Conservation (phyloP, 2,797 vertebrate genomes). For the Gadopsis bispinosus region DNA sequence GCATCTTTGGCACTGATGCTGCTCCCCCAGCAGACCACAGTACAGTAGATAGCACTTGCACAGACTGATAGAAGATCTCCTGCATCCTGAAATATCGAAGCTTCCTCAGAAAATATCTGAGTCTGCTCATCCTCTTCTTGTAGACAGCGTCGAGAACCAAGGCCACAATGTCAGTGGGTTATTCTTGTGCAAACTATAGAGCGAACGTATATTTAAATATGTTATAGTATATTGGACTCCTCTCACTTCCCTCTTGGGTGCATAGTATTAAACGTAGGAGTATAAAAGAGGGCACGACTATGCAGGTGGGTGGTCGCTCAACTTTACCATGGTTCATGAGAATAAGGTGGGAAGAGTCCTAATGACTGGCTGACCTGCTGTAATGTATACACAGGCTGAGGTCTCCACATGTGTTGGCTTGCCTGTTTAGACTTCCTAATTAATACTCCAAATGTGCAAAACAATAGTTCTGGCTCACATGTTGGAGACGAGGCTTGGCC, state of each 20-base stretch:
- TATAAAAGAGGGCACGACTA: conserved; percentile 48
- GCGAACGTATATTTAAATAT: conserved; percentile 39
- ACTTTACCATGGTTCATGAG: conserved; percentile 48
- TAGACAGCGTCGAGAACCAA: conserved; percentile 5
- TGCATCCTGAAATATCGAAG: too few species aligned
- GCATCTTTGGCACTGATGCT: too few species aligned
- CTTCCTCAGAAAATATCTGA: too few species aligned
- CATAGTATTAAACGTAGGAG: conserved; percentile 43
- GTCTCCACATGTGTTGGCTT: conserved; percentile 67
- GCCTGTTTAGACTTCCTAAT: conserved; percentile 80
- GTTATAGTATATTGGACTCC: conserved; percentile 29
- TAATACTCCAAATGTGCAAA: conserved; percentile 72
- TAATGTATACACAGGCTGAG: conserved; percentile 72
- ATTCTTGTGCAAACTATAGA: conserved; percentile 42
- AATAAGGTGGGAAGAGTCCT: conserved; percentile 59
- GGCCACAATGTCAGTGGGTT: conserved; percentile 34
- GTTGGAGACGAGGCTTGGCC: conserved; percentile 39
- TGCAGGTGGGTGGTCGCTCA: conserved; percentile 74
- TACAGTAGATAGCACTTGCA: too few species aligned
- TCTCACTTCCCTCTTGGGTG: conserved; percentile 16
- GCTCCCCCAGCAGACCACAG: too few species aligned
- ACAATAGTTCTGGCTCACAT: conserved; percentile 65
- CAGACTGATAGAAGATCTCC: too few species aligned
- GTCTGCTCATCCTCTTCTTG: too few species aligned
- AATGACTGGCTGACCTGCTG: conserved; percentile 65